Percentiles rank a stretch among this genome's conserved stretches.
phyloP scores from a whole-genome alignment of 2,888 invertebrate species.

The Anthophora plumipes region DNA sequence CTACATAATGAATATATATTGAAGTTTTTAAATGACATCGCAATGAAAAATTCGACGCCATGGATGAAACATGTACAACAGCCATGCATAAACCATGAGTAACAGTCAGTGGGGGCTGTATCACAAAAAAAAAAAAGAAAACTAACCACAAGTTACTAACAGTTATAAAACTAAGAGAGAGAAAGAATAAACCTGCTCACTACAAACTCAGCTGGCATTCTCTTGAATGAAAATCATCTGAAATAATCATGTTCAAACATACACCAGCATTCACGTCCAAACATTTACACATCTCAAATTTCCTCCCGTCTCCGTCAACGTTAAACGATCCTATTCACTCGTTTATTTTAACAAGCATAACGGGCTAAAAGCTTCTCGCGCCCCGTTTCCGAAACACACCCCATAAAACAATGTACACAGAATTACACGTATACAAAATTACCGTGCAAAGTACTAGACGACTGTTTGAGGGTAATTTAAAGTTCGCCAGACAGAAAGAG shows the following conservation, averaged over 20 bases:
- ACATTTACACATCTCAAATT: too few relatives aligned
- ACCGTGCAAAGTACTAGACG: background rate
- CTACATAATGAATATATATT: background rate
- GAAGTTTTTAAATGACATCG: background rate
- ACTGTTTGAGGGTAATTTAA: constrained; percentile 58
- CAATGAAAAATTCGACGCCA: background rate
- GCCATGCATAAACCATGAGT: constrained; percentile 28
- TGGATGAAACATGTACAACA: background rate
- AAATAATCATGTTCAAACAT: too few relatives aligned
- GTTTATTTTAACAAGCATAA: background rate
- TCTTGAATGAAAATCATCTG: too few relatives aligned
- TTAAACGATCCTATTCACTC: too few relatives aligned
- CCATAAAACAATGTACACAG: background rate
- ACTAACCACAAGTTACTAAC: background rate
- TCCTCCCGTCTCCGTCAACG: too few relatives aligned
- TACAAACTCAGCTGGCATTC: too few relatives aligned
- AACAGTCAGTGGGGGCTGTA: constrained; percentile 1
- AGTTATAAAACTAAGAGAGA: background rate
- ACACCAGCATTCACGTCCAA: too few relatives aligned
- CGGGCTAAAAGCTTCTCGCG: background rate
- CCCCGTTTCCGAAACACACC: background rate
- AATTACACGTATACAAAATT: constrained; percentile 6
- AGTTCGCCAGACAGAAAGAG: constrained; percentile 48
- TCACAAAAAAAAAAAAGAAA: background rate
- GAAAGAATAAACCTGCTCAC: background rate